phyloP scores from a whole-genome alignment of 2,888 invertebrate genomes.

The Caenorhabditis panamensis region DNA sequence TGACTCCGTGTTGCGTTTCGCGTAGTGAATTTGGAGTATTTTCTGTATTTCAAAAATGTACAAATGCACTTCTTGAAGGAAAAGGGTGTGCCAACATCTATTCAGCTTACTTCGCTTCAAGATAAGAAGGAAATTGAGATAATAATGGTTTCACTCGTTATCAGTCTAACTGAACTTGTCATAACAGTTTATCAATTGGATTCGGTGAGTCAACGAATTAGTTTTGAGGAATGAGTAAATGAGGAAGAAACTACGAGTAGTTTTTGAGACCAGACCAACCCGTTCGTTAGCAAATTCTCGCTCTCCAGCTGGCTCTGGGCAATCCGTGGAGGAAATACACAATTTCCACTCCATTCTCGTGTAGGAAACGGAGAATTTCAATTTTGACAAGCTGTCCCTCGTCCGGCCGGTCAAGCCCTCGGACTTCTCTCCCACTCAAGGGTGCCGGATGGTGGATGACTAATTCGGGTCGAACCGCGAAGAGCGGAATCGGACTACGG shows the following conservation, averaged over 20 bases:
- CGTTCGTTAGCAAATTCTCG: too few species aligned
- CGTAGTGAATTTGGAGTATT: not conserved
- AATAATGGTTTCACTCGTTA: not conserved
- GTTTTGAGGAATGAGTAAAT: too few species aligned
- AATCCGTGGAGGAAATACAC: not conserved
- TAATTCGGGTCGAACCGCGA: constrained; percentile 34
- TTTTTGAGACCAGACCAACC: too few species aligned
- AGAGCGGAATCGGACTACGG: constrained; percentile 12
- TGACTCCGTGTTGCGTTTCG: not conserved
- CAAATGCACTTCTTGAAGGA: not conserved
- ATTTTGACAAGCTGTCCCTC: constrained; percentile 2
- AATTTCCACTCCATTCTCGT: constrained; percentile 1
- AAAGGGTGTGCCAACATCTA: not conserved
- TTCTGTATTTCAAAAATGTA: not conserved
- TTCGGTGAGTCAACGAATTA: not conserved
- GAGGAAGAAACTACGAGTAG: too few species aligned
- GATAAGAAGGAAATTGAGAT: not conserved
- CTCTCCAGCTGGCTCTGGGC: not conserved
- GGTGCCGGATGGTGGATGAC: constrained; percentile 37
- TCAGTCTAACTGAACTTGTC: not conserved
- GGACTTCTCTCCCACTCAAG: constrained; percentile 10
- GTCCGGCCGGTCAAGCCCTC: constrained; percentile 25
- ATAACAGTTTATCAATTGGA: not conserved
- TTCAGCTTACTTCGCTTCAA: not conserved
- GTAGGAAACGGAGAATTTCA: constrained; percentile 1